Evolutionary conservation across 1,140 invertebrate species (phyloP).

Genomic region (Pseudomyrmex sp.): DNA sequence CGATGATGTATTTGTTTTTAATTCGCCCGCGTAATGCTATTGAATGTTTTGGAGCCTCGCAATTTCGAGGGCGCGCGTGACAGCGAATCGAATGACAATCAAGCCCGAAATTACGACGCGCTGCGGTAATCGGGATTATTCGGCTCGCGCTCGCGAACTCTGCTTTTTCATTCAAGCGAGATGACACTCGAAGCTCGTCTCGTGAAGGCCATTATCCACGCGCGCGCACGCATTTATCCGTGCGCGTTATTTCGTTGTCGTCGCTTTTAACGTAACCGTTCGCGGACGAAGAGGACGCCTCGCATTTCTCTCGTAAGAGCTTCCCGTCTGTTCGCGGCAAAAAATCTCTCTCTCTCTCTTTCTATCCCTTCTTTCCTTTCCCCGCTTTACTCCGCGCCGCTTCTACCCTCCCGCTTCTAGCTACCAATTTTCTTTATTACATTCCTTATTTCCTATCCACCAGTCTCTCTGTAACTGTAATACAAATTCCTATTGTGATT

Average conservation of each 20-base stretch:
- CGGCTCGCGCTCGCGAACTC: slow-evolving; percentile 35
- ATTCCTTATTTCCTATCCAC: slow-evolving; percentile 86
- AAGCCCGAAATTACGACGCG: slow-evolving; percentile 51
- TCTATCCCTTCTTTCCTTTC: neutral
- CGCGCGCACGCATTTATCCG: slow-evolving; percentile 47
- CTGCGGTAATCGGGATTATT: slow-evolving; percentile 59
- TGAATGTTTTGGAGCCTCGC: slow-evolving; percentile 52
- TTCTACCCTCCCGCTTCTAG: slow-evolving; percentile 29
- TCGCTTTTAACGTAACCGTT: slow-evolving; percentile 47
- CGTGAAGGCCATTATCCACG: slow-evolving; percentile 49
- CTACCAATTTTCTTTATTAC: slow-evolving; percentile 85
- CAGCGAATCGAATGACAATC: slow-evolving; percentile 61
- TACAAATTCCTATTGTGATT: slow-evolving; percentile 87
- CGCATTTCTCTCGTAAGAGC: slow-evolving; percentile 45
- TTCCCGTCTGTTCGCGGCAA: slow-evolving; percentile 38
- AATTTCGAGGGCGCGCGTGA: slow-evolving; percentile 51
- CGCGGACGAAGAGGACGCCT: slow-evolving; percentile 15
- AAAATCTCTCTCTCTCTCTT: neutral
- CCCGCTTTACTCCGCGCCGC: slow-evolving; percentile 4
- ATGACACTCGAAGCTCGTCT: slow-evolving; percentile 52
- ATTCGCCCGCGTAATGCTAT: slow-evolving; percentile 50
- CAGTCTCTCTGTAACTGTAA: slow-evolving; percentile 84
- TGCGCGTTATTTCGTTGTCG: slow-evolving; percentile 42
- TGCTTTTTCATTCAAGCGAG: slow-evolving; percentile 52
- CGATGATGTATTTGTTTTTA: slow-evolving; percentile 59